Conservation (phyloP, 2,888 invertebrate species). For the Linnaemya tessellans region DNA sequence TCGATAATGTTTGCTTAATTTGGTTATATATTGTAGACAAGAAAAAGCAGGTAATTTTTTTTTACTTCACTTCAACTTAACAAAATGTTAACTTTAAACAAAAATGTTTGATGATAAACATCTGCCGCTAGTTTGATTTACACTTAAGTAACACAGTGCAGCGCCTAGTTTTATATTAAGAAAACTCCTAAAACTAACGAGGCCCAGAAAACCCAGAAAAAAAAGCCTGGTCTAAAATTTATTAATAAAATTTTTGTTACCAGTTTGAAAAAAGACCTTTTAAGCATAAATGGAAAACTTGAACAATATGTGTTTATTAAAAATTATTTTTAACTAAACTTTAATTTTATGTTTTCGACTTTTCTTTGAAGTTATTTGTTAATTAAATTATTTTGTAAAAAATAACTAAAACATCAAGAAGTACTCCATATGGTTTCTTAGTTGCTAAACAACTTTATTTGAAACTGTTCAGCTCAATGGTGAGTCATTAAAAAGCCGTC, state of each 20-base stretch:
- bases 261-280: too few relatives aligned
- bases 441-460: slow-evolving; percentile 20
- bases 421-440: slow-evolving; percentile 11
- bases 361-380: background rate
- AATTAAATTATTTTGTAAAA: slow-evolving; percentile 3
- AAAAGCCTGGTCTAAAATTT: too few relatives aligned
- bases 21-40: slow-evolving; percentile 30
- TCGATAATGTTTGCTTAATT: slow-evolving; percentile 39
- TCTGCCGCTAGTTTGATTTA: slow-evolving; percentile 52
- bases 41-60: background rate
- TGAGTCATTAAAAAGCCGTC: slow-evolving; percentile 37
- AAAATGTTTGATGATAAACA: slow-evolving; percentile 64
- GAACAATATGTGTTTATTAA: background rate
- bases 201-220: background rate
- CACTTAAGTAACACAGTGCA: background rate
- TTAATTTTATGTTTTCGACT: background rate
- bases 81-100: slow-evolving; percentile 50
- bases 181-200: background rate
- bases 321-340: background rate
- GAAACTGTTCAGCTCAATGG: background rate
- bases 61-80: slow-evolving; percentile 18
- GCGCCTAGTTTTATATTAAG: background rate
- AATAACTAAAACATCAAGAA: background rate
- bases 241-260: too few relatives aligned
- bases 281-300: background rate